These are phyloP conservation scores for Drosophila austrosaltans DNA, from an alignment of 2,888 invertebrate species.

Conservation along the genomic window DNA sequence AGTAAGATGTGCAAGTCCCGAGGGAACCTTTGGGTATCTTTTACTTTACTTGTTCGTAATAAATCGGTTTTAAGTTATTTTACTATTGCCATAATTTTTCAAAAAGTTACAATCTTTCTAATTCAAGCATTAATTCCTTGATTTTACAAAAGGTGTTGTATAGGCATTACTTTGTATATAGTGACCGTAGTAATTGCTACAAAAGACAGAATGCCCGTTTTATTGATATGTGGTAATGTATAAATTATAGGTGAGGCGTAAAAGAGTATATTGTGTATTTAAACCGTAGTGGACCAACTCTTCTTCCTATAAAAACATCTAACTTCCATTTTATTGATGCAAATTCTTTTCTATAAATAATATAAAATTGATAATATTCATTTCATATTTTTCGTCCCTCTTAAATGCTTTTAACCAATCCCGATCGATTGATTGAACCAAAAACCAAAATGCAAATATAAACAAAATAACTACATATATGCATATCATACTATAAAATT, in stretches of 20 bases:
- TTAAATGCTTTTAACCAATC: conserved; percentile 63
- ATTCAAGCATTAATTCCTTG: no score
- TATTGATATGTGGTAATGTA: neutral
- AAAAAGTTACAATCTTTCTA: no score
- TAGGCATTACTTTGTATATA: no score
- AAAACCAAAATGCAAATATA: conserved; percentile 35
- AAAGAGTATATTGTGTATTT: conserved; percentile 37
- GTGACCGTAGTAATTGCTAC: neutral
- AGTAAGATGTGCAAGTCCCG: no score
- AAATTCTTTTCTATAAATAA: conserved; percentile 50
- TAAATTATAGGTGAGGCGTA: conserved; percentile 20
- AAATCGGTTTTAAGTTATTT: no score
- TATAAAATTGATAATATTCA: conserved; percentile 64
- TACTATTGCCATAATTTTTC: no score
- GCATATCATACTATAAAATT: conserved; percentile 29
- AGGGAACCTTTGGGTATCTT: no score
- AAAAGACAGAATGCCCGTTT: neutral
- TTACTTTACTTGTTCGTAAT: no score
- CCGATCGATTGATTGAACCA: conserved; percentile 61
- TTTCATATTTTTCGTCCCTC: conserved; percentile 70
- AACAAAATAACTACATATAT: conserved; percentile 17
- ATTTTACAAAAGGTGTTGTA: no score
- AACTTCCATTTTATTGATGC: conserved; percentile 30
- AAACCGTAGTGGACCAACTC: conserved; percentile 12
- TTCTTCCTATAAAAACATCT: conserved; percentile 19